These are phyloP conservation scores for Diloba caeruleocephala DNA, from an alignment of 2,888 invertebrate genomes.

Conservation along the genomic window DNA sequence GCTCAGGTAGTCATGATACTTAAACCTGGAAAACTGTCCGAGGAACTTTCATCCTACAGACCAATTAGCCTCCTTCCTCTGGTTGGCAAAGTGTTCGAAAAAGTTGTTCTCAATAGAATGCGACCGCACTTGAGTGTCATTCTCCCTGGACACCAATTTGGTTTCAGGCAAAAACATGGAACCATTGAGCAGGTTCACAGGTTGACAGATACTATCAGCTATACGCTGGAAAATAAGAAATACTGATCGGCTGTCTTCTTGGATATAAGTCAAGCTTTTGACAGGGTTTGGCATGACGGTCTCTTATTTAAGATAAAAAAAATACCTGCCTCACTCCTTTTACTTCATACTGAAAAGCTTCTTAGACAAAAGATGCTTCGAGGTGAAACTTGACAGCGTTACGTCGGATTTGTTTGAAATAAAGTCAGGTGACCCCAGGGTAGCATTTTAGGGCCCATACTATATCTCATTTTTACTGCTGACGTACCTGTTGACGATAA, in stretches of 20 bases:
- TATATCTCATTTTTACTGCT: too few relatives aligned
- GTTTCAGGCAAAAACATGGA: background rate
- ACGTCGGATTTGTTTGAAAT: too few relatives aligned
- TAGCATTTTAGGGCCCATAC: too few relatives aligned
- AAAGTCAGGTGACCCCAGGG: too few relatives aligned
- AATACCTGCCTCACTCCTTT: too few relatives aligned
- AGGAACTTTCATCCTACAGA: constrained; percentile 1
- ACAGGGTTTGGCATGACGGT: too few relatives aligned
- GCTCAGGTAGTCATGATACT: constrained; percentile 1
- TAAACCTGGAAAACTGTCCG: constrained; percentile 1
- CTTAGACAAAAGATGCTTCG: too few relatives aligned
- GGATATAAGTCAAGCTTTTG: too few relatives aligned
- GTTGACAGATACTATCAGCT: background rate
- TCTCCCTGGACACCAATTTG: constrained; percentile 2
- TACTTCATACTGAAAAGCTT: too few relatives aligned
- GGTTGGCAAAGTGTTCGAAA: constrained; percentile 1
- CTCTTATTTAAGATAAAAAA: too few relatives aligned
- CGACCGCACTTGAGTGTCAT: background rate
- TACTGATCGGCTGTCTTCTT: constrained; percentile 1
- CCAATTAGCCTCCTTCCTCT: constrained; percentile 5
- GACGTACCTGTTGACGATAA: too few relatives aligned
- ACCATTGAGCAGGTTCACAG: background rate
- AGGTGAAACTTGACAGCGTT: too few relatives aligned
- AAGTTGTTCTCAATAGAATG: constrained; percentile 1
- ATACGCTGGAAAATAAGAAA: background rate